A percentile compares a stretch with the other conserved stretches of the same genome.
phyloP scores from a whole-genome alignment of 2,113 vertebrate species.

The Nannobrachium achirus region DNA sequence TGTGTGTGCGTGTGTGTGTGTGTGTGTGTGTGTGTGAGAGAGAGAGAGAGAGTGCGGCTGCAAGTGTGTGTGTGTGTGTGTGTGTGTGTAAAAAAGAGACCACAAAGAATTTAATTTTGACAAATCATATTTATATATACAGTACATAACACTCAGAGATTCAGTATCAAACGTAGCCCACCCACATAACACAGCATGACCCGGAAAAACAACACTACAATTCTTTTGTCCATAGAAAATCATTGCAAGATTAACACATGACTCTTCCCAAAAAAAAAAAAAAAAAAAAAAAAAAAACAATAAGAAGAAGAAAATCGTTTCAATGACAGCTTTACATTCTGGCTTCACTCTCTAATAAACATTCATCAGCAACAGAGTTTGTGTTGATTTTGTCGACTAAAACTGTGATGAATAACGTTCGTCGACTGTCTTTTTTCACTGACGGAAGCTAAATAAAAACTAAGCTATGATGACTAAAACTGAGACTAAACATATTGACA shows the following conservation, averaged over 20 bases:
- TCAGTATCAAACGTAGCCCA: constrained; percentile 67
- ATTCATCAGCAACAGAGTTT: background rate
- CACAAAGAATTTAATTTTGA: constrained; percentile 2
- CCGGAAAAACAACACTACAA: constrained; percentile 69
- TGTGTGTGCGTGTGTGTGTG: constrained; percentile 9
- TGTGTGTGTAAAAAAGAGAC: too few relatives aligned
- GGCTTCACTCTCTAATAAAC: constrained; percentile 41
- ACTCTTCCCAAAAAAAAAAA: constrained; percentile 62
- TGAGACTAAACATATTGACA: too few relatives aligned
- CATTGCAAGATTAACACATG: constrained; percentile 58
- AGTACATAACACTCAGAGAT: constrained; percentile 55
- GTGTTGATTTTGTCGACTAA: too few relatives aligned
- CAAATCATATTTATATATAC: constrained; percentile 58
- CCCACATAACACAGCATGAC: constrained; percentile 61
- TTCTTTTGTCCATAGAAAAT: constrained; percentile 74
- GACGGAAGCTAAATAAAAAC: too few relatives aligned
- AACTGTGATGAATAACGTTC: too few relatives aligned
- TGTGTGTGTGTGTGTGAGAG: constrained; percentile 9
- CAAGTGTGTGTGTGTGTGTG: background rate
- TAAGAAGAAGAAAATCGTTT: constrained; percentile 71
- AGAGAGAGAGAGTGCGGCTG: too few relatives aligned
- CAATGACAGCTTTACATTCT: constrained; percentile 73
- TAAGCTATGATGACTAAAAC: too few relatives aligned
- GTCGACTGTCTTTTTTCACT: too few relatives aligned
- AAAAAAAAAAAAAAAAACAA: background rate